These are phyloP conservation scores for Atlantisia rogersi DNA, from an alignment of 2,113 vertebrate genomes.

Conservation along the genomic window DNA sequence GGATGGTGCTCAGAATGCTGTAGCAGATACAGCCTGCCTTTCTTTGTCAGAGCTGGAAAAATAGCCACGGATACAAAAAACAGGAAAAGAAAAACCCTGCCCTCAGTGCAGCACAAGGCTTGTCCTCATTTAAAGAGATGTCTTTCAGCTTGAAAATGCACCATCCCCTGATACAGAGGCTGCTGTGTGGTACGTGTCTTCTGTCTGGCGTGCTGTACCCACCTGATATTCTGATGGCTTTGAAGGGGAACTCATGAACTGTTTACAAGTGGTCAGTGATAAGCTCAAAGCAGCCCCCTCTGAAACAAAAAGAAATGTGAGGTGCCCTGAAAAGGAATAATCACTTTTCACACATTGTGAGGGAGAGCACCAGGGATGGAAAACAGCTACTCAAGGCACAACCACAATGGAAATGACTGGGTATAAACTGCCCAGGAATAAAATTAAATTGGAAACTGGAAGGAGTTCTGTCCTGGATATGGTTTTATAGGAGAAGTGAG, in stretches of 20 bases:
- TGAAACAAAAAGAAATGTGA: background rate
- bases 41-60: background rate
- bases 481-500: slow-evolving; percentile 50
- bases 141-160: slow-evolving; percentile 12
- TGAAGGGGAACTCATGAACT: background rate
- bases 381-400: background rate
- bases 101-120: background rate
- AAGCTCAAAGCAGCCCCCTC: background rate
- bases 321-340: background rate
- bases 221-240: background rate
- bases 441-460: slow-evolving; percentile 50
- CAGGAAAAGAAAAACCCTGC: background rate
- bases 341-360: background rate
- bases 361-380: background rate
- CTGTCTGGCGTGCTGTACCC: background rate
- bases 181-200: background rate
- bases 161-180: background rate
- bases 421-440: slow-evolving; percentile 6
- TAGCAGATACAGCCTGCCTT: background rate
- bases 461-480: background rate
- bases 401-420: slow-evolving; percentile 10
- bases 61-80: background rate
- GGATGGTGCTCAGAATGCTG: background rate
- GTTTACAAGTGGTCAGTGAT: background rate
- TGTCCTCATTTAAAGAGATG: background rate